A percentile compares a stretch with the other conserved stretches of the same genome.
These are phyloP conservation scores for Lycodopsis pacificus DNA, from an alignment of 2,797 vertebrate species.

Conservation along the genomic window DNA sequence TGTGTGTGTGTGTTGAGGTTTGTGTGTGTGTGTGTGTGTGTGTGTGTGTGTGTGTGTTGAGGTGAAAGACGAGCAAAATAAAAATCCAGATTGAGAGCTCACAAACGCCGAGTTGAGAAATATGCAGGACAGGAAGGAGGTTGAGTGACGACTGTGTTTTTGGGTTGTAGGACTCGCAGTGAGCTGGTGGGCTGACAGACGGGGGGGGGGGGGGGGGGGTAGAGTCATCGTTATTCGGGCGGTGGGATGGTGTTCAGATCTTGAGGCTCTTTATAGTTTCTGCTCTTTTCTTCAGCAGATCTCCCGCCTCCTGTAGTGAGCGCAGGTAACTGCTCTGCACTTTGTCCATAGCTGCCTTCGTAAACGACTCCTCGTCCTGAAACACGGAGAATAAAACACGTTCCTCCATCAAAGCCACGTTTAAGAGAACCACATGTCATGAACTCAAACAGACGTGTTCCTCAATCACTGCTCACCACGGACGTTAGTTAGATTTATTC, in stretches of 20 bases:
- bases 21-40: conserved; percentile 13
- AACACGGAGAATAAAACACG: conserved; percentile 10
- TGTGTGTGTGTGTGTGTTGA: conserved; percentile 14
- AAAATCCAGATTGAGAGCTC: conserved; percentile 67
- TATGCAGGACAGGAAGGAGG: conserved; percentile 16
- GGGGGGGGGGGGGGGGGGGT: conserved; percentile 5
- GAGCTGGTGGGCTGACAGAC: conserved; percentile 44
- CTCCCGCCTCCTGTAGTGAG: conserved; percentile 94
- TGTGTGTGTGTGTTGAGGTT: conserved; percentile 8
- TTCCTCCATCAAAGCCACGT: too few relatives aligned
- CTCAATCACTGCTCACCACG: too few relatives aligned
- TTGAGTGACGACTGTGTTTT: conserved; percentile 8
- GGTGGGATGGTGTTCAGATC: conserved; percentile 83
- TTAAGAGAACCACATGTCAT: too few relatives aligned
- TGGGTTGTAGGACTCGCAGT: conserved; percentile 5
- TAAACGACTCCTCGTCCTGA: conserved; percentile 92
- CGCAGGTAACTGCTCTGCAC: conserved; percentile 96
- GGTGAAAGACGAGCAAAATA: neutral
- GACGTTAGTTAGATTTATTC: too few relatives aligned
- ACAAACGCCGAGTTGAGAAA: conserved; percentile 43
- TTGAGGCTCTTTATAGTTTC: conserved; percentile 95
- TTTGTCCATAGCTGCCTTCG: conserved; percentile 92
- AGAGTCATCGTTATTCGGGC: conserved; percentile 80
- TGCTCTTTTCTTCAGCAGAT: conserved; percentile 94
- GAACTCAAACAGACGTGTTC: too few relatives aligned